Base-by-base conservation (phyloP, 1,140 invertebrate genomes). In the Solen grandis region DNA sequence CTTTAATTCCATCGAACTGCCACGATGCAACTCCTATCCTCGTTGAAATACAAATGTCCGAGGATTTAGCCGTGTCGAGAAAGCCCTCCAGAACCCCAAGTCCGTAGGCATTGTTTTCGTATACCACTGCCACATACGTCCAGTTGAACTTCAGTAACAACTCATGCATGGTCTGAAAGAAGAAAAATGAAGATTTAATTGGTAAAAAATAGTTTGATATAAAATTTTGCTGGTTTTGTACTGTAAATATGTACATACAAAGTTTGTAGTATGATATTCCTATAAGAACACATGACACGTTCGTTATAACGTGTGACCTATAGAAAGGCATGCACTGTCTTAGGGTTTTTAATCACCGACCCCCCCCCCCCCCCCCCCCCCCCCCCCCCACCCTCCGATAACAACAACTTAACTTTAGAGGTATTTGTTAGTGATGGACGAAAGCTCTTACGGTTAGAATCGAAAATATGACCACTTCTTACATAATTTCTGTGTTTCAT, bases 51-150 rank as follows among this genome's bases (percentile, higher is more conserved):
- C 77, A 80, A 55, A 80, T 33, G 38, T 55, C 77, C 10, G 16
- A 35, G n/a, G 46, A 46, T 25, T 31, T 31, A 22, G 22, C 38
- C 25, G 5, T n/a, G 0, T 10, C 46, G 0, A 36, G 8, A 19
- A 80, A 59, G 13, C n/a, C 57, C 5, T 38, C 31, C 36, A 52
- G 41, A 29, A 66, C 77, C n/a, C 69, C 77, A 13, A n/a, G 35
- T 27, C 77, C 77, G 52, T 80, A 80, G 8, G 68, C 5, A 62
- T 80, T 41, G 27, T 80, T 50, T 5, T 63, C 46, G 52, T 80
- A 73, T 14, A 80, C 29, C 16, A 80, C 41, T 1, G 68, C 57
- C 25, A 80, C 36, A 22, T 70, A 70, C 14, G 66, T 80, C 77
- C 77, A 80, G 22, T 72, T 63, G 3, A 72, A 25, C 2, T 14